Percentiles rank a stretch among this genome's conserved stretches.
These are phyloP conservation scores for Lasioglossum vierecki DNA, from an alignment of 2,888 invertebrate genomes.

Conservation along the genomic window DNA sequence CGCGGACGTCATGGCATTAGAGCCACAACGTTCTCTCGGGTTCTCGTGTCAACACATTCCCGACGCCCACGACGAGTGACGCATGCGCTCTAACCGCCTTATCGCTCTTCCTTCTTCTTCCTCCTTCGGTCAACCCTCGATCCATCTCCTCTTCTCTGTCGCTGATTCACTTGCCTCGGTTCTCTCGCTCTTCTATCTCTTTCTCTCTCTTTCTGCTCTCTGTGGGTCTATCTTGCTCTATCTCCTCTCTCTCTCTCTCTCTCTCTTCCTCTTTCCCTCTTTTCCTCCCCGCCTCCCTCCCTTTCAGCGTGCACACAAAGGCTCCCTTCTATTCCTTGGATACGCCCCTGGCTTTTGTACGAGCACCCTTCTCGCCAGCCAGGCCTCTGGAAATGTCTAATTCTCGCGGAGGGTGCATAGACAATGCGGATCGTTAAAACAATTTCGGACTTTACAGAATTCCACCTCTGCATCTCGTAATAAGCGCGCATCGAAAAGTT, in stretches of 20 bases:
- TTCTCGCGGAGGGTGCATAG: conserved; percentile 69
- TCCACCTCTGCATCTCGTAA: conserved; percentile 9
- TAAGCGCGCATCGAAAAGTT: conserved; percentile 19
- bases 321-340: conserved; percentile 50
- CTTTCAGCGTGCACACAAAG: conserved; percentile 51
- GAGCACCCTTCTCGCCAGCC: conserved; percentile 43
- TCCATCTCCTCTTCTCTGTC: conserved; percentile 41
- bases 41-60: conserved; percentile 70
- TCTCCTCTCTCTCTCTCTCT: not conserved
- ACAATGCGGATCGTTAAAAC: conserved; percentile 64
- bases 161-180: conserved; percentile 50
- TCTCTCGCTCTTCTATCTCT: conserved; percentile 28
- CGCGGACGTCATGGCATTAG: conserved; percentile 65
- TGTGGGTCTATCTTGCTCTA: conserved; percentile 1
- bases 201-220: not conserved
- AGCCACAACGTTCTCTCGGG: conserved; percentile 58
- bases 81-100: conserved; percentile 66
- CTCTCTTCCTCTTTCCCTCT: not conserved
- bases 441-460: conserved; percentile 43
- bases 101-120: conserved; percentile 57
- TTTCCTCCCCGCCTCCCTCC: not conserved
- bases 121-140: conserved; percentile 42
- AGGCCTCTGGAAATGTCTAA: conserved; percentile 62
- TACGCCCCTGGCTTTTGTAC: conserved; percentile 70
- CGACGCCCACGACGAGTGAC: conserved; percentile 71